These are phyloP conservation scores for Drosophila ficusphila DNA, from an alignment of 1,140 invertebrate species.

Conservation along the genomic window DNA sequence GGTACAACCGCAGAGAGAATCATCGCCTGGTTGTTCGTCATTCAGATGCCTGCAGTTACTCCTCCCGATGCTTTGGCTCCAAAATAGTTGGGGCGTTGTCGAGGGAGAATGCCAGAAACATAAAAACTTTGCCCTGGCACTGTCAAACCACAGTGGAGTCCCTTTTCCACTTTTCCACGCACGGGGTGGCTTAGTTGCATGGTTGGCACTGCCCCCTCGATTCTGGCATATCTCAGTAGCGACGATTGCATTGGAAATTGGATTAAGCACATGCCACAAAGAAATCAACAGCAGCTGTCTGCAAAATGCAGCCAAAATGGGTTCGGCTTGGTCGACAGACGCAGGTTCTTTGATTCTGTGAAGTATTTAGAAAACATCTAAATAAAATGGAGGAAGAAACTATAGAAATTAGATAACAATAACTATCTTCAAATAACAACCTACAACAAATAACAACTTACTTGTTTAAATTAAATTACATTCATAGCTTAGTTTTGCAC, in stretches of 20 bases:
- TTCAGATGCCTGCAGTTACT: constrained; percentile 1
- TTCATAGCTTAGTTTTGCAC: too few relatives aligned
- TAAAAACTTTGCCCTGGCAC: constrained; percentile 27
- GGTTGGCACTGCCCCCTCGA: constrained; percentile 5
- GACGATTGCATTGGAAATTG: constrained; percentile 78
- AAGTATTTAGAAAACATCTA: not conserved
- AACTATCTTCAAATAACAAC: too few relatives aligned
- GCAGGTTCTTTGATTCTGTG: too few relatives aligned
- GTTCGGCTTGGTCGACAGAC: constrained; percentile 7
- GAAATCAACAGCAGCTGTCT: constrained; percentile 57
- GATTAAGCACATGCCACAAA: constrained; percentile 62
- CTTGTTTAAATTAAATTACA: too few relatives aligned
- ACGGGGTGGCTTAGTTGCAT: not conserved
- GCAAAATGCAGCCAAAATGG: not conserved
- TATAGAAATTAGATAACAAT: too few relatives aligned
- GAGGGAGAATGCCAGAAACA: constrained; percentile 6
- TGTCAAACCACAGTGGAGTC: constrained; percentile 67
- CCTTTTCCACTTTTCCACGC: constrained; percentile 27
- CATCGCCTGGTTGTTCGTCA: constrained; percentile 32
- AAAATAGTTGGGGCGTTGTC: constrained; percentile 32
- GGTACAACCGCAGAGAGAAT: constrained; percentile 50
- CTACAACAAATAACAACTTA: too few relatives aligned
- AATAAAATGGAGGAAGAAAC: too few relatives aligned
- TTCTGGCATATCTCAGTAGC: constrained; percentile 43
- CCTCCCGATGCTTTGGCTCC: not conserved